Percentiles rank a stretch among this genome's conserved stretches.
Evolutionary conservation across 2,113 vertebrate species (phyloP).

Genomic region (Scytalopus superciliaris): DNA sequence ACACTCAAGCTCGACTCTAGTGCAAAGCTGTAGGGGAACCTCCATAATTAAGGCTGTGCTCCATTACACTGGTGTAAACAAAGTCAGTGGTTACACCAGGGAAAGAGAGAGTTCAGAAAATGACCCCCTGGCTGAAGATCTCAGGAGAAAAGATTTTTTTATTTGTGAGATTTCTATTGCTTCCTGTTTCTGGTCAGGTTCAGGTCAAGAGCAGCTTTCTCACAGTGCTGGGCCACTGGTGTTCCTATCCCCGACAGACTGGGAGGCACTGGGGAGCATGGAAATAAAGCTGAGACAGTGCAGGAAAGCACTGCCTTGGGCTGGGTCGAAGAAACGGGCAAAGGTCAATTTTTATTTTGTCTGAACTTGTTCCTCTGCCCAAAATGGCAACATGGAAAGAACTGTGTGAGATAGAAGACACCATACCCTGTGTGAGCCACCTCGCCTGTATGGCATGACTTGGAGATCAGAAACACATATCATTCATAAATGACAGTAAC

Average conservation of each 20-base stretch:
- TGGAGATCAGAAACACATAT: background rate
- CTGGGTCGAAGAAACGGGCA: background rate
- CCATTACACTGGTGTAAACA: slow-evolving; percentile 50
- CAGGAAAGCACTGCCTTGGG: slow-evolving; percentile 13
- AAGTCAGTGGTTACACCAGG: slow-evolving; percentile 49
- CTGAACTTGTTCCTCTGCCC: slow-evolving; percentile 36
- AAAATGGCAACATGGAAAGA: background rate
- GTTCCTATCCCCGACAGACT: background rate
- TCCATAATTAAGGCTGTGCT: slow-evolving; percentile 33
- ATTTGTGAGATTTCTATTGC: slow-evolving; percentile 44
- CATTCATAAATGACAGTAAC: rapidly evolving
- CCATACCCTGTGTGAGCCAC: background rate
- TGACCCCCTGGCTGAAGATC: slow-evolving; percentile 32
- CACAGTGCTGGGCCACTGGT: slow-evolving; percentile 39
- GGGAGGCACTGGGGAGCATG: slow-evolving; percentile 24
- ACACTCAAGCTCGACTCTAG: background rate
- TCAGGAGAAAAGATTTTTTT: slow-evolving; percentile 45
- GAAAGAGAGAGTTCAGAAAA: slow-evolving; percentile 45
- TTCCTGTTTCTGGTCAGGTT: slow-evolving; percentile 69
- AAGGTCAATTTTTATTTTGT: slow-evolving; percentile 47
- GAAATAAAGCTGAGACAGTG: slow-evolving; percentile 1
- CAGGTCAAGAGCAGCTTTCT: slow-evolving; percentile 64
- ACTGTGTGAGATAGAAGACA: rapidly evolving
- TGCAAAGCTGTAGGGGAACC: slow-evolving; percentile 47
- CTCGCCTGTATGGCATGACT: background rate